phyloP scores from a whole-genome alignment of 2,888 invertebrate genomes.

The Philopedon plagiatum region DNA sequence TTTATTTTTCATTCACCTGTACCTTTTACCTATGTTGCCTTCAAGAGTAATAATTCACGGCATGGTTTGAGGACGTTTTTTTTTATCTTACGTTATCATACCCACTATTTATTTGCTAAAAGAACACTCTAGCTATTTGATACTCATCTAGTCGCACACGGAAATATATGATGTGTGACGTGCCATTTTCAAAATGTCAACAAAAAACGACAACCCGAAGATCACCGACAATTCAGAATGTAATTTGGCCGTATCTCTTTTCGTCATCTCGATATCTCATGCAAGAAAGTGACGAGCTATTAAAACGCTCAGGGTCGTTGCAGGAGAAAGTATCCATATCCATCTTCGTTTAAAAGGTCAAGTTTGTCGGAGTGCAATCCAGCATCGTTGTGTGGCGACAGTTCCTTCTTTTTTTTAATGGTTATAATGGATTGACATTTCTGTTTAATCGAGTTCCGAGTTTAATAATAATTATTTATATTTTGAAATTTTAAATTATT shows the following conservation, averaged over 20 bases:
- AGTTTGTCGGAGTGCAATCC: constrained; percentile 34
- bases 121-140: too few relatives aligned
- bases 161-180: not conserved
- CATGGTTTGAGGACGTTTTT: too few relatives aligned
- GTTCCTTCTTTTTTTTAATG: not conserved
- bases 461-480: not conserved
- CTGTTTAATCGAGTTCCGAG: not conserved
- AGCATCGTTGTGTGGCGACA: constrained; percentile 11
- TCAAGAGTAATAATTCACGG: too few relatives aligned
- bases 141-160: not conserved
- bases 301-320: constrained; percentile 40
- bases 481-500: not conserved
- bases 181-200: constrained; percentile 25
- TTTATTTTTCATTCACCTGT: too few relatives aligned
- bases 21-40: too few relatives aligned
- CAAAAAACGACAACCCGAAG: constrained; percentile 5
- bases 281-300: constrained; percentile 44
- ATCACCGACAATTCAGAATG: constrained; percentile 18
- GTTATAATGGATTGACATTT: constrained; percentile 1
- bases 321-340: constrained; percentile 38
- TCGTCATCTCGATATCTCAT: constrained; percentile 32
- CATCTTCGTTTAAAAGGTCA: constrained; percentile 39
- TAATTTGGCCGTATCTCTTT: constrained; percentile 28
- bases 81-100: too few relatives aligned
- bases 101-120: too few relatives aligned